A percentile compares a stretch with the other conserved stretches of the same genome.
These are phyloP conservation scores for Sylvietta virens DNA, from an alignment of 2,113 vertebrate species.

Conservation along the genomic window DNA sequence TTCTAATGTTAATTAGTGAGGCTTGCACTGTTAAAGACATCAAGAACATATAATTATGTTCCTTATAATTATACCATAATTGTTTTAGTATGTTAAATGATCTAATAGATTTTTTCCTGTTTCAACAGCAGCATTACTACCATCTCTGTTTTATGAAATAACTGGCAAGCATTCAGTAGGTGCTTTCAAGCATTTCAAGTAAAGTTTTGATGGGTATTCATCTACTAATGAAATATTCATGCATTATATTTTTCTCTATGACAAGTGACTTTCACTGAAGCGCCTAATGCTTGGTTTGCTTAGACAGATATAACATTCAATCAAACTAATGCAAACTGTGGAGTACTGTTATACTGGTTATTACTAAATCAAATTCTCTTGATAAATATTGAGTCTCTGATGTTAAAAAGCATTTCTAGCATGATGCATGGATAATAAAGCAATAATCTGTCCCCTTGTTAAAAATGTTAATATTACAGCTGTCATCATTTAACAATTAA, in stretches of 20 bases:
- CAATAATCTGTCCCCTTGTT: conserved; percentile 21
- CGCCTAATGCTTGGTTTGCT: conserved; percentile 56
- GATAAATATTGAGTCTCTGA: conserved; percentile 66
- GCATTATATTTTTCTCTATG: conserved; percentile 60
- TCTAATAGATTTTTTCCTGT: conserved; percentile 63
- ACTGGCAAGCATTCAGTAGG: conserved; percentile 51
- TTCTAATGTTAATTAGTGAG: conserved; percentile 67
- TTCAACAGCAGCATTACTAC: conserved; percentile 39
- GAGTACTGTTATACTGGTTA: conserved; percentile 56
- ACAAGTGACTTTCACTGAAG: conserved; percentile 54
- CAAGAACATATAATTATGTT: conserved; percentile 69
- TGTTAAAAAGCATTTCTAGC: conserved; percentile 54
- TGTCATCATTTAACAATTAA: conserved; percentile 1
- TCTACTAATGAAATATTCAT: conserved; percentile 67
- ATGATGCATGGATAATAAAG: conserved; percentile 25
- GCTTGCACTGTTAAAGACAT: conserved; percentile 62
- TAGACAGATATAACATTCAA: conserved; percentile 55
- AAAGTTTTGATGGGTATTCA: conserved; percentile 65
- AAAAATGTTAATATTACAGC: conserved; percentile 47
- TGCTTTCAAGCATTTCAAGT: conserved; percentile 51
- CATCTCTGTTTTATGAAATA: conserved; percentile 59
- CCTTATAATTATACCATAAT: conserved; percentile 67
- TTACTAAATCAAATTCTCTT: conserved; percentile 67
- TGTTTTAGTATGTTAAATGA: conserved; percentile 68
- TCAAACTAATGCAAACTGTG: conserved; percentile 60